These are phyloP conservation scores for Fulica atra DNA, from an alignment of 2,113 vertebrate genomes.

Conservation along the genomic window DNA sequence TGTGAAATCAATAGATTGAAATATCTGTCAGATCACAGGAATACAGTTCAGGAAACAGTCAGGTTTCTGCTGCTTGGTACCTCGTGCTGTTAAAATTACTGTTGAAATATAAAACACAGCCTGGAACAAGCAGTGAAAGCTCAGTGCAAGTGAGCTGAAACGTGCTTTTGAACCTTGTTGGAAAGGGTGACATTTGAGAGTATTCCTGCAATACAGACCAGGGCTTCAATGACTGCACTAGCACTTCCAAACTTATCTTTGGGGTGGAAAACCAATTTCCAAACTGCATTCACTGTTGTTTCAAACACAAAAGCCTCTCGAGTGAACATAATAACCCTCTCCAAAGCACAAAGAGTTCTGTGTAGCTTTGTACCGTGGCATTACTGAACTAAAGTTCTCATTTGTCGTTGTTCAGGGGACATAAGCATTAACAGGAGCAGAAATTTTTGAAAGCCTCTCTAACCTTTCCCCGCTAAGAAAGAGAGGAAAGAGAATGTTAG, in stretches of 20 bases:
- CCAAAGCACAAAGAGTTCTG: background rate
- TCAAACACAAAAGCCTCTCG: background rate
- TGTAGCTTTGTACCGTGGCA: background rate
- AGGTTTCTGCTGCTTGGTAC: background rate
- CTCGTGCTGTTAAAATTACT: background rate
- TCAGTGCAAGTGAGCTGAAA: background rate
- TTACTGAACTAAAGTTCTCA: background rate
- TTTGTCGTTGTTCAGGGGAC: rapidly evolving
- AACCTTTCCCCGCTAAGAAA: background rate
- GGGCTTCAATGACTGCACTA: background rate
- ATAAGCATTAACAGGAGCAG: background rate
- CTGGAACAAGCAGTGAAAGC: background rate
- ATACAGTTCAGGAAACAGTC: background rate
- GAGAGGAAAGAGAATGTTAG: background rate
- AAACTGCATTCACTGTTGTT: background rate
- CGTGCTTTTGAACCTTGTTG: background rate
- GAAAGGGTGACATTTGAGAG: background rate
- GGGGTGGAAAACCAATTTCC: background rate
- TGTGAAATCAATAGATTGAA: background rate
- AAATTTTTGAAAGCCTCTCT: background rate
- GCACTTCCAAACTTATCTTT: background rate
- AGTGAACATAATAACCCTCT: background rate
- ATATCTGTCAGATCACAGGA: background rate
- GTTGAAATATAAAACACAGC: background rate
- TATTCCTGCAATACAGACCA: background rate